phyloP scores from a whole-genome alignment of 2,888 invertebrate genomes.

The Liposcelis brunnea region DNA sequence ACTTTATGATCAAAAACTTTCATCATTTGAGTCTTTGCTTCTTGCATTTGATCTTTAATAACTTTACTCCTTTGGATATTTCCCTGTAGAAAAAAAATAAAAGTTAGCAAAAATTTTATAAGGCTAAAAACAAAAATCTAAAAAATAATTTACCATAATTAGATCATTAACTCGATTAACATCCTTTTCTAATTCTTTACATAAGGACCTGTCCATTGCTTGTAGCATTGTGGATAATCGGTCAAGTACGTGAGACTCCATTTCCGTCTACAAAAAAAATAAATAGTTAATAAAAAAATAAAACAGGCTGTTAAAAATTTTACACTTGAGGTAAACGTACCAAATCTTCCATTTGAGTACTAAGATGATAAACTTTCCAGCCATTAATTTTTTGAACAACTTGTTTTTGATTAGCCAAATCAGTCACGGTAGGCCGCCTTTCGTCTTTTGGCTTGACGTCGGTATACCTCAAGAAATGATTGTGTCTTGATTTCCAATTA shows the following conservation, averaged over 20 bases:
- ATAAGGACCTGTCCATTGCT: conserved; percentile 26
- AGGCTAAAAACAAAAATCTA: too few relatives aligned
- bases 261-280: conserved; percentile 28
- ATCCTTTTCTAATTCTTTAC: conserved; percentile 30
- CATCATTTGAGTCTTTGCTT: conserved; percentile 72
- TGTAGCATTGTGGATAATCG: conserved; percentile 30
- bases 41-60: conserved; percentile 78
- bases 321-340: conserved; percentile 30
- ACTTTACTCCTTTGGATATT: conserved; percentile 89
- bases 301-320: conserved; percentile 11
- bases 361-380: conserved; percentile 87
- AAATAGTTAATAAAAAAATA: conserved; percentile 5
- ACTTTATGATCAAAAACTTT: conserved; percentile 83
- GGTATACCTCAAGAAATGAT: conserved; percentile 53
- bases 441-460: conserved; percentile 84
- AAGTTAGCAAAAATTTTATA: conserved; percentile 4
- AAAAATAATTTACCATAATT: conserved; percentile 34
- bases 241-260: conserved; percentile 35
- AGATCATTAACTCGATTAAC: conserved; percentile 39
- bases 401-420: conserved; percentile 75
- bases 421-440: conserved; percentile 65
- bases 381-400: conserved; percentile 78
- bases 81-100: conserved; percentile 41
- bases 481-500: conserved; percentile 53
- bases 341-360: conserved; percentile 84